A percentile compares a stretch with the other conserved stretches of the same genome.
These are phyloP conservation scores for Tiliacea aurago DNA, from an alignment of 2,888 invertebrate species.

Conservation along the genomic window DNA sequence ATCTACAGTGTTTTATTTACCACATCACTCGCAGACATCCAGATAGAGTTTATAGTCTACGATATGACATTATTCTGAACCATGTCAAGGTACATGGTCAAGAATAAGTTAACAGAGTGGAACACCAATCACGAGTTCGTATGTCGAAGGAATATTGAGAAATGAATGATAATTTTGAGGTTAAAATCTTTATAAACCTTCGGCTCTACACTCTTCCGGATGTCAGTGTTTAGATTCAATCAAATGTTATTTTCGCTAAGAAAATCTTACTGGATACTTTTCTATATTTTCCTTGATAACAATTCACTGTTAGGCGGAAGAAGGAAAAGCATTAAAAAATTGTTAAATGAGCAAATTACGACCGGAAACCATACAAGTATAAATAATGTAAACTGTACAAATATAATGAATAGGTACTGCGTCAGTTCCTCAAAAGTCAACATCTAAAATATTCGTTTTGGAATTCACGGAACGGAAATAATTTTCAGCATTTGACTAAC, in stretches of 20 bases:
- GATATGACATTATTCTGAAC: constrained; percentile 44
- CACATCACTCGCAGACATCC: constrained; percentile 60
- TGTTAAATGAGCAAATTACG: not conserved
- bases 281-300: constrained; percentile 15
- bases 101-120: constrained; percentile 65
- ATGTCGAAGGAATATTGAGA: constrained; percentile 36
- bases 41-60: constrained; percentile 43
- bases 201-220: constrained; percentile 1
- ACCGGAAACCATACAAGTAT: not conserved
- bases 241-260: constrained; percentile 13
- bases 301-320: constrained; percentile 23
- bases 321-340: constrained; percentile 32
- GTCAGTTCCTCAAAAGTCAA: constrained; percentile 12
- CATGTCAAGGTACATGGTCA: constrained; percentile 71
- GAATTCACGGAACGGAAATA: constrained; percentile 26
- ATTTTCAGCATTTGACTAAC: constrained; percentile 41
- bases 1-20: constrained; percentile 68
- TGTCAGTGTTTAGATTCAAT: constrained; percentile 25
- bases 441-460: constrained; percentile 22
- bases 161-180: constrained; percentile 15
- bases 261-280: constrained; percentile 16
- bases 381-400: too few relatives aligned
- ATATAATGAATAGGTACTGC: not conserved
- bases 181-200: constrained; percentile 21
- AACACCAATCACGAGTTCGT: constrained; percentile 53